Evolutionary conservation across 2,888 invertebrate species (phyloP).

Genomic region (Lapara coniferarum): DNA sequence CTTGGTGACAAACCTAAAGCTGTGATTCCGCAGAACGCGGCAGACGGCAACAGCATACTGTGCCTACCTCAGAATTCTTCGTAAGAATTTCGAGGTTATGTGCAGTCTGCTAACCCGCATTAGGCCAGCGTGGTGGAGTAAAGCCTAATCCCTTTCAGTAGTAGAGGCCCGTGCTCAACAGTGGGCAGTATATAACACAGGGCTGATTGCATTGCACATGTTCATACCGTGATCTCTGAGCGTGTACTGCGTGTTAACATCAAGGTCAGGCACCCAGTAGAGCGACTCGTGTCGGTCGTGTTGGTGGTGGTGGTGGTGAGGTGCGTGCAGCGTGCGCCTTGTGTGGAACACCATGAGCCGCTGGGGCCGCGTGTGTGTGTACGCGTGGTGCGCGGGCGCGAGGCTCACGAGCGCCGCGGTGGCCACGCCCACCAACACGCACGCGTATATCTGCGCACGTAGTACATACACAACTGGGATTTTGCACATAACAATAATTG

Average conservation of each 20-base stretch:
- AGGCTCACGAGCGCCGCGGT: conserved; percentile 73
- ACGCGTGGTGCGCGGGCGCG: conserved; percentile 89
- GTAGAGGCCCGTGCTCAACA: no score
- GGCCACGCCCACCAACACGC: conserved; percentile 40
- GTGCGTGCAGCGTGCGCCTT: conserved; percentile 77
- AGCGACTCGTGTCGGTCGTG: conserved; percentile 62
- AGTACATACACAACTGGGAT: not conserved
- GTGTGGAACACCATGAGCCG: conserved; percentile 88
- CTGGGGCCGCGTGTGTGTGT: conserved; percentile 86
- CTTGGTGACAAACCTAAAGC: no score
- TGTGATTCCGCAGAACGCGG: no score
- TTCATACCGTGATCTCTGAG: not conserved
- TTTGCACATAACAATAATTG: no score
- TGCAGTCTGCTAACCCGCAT: no score
- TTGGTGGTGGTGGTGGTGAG: conserved; percentile 51
- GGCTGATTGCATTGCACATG: no score
- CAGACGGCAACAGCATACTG: no score
- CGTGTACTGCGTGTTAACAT: conserved; percentile 85
- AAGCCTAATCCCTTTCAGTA: no score
- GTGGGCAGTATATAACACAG: no score
- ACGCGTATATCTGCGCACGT: conserved; percentile 25
- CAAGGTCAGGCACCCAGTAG: conserved; percentile 90
- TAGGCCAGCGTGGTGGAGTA: no score
- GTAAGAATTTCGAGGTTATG: no score
- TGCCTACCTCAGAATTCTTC: no score